These are phyloP conservation scores for Gandaritis pyraliata DNA, from an alignment of 2,888 invertebrate genomes.

Conservation along the genomic window DNA sequence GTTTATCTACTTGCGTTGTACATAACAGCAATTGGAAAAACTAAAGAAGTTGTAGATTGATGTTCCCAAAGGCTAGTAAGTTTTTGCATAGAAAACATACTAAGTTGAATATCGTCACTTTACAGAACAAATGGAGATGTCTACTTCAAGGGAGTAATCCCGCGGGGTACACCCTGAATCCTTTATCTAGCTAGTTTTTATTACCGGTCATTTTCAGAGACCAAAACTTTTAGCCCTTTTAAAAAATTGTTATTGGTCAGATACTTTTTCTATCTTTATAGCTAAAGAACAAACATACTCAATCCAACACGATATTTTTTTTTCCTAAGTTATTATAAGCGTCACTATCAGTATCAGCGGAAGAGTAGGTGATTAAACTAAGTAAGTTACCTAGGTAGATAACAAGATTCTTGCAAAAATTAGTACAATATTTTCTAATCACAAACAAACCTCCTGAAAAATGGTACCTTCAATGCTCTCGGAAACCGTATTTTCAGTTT, in stretches of 20 bases:
- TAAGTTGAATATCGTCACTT: neutral
- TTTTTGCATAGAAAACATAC: slow-evolving; percentile 8
- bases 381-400: neutral
- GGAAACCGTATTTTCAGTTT: slow-evolving; percentile 2
- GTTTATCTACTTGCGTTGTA: too few species aligned
- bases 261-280: neutral
- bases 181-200: slow-evolving; percentile 6
- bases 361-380: too few species aligned
- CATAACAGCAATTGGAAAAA: neutral
- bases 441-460: slow-evolving; percentile 2
- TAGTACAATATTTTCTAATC: neutral
- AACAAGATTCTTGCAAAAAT: neutral
- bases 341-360: too few species aligned
- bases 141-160: neutral
- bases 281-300: neutral
- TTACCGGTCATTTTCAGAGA: neutral
- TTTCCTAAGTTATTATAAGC: too few species aligned
- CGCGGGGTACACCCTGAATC: neutral
- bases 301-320: too few species aligned
- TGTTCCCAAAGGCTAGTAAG: slow-evolving; percentile 12
- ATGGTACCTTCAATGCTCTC: neutral
- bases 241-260: neutral
- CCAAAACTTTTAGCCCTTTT: neutral
- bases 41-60: slow-evolving; percentile 6
- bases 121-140: neutral